A percentile compares a stretch with the other conserved stretches of the same genome.
Evolutionary conservation across 2,113 vertebrate genomes (phyloP).

Genomic region (Cervus canadensis): DNA sequence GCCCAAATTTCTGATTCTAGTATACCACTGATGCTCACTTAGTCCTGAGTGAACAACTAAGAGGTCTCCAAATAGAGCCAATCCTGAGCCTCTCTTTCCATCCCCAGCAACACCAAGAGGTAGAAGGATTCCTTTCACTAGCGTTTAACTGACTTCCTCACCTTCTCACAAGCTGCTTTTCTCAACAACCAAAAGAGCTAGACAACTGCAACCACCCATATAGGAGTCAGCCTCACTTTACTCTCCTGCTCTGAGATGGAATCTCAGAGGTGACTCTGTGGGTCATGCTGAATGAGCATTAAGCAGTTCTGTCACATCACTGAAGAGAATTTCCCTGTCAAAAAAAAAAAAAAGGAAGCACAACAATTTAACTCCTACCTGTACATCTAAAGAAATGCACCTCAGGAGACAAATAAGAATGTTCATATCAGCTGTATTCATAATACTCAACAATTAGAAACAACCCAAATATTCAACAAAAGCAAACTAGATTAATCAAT

Average conservation of each 20-base stretch:
- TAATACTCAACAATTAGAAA: neutral
- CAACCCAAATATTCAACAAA: neutral
- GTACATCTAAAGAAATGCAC: neutral
- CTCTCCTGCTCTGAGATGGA: neutral
- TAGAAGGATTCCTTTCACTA: neutral
- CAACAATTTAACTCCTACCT: neutral
- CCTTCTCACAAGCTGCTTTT: neutral
- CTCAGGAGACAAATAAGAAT: neutral
- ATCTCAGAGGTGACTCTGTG: neutral
- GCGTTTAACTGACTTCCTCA: neutral
- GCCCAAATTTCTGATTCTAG: neutral
- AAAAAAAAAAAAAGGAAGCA: neutral
- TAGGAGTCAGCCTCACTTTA: neutral
- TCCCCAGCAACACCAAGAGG: neutral
- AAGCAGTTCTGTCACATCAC: neutral
- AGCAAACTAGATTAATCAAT: neutral
- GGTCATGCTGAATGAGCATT: neutral
- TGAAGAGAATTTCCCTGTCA: neutral
- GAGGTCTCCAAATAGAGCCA: neutral
- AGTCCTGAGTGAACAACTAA: neutral
- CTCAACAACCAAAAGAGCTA: neutral
- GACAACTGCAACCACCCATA: neutral
- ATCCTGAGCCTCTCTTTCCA: neutral
- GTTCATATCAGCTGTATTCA: neutral
- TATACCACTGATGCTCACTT: neutral